phyloP scores from a whole-genome alignment of 2,797 vertebrate species.

The Petrocephalus schoutedeni region DNA sequence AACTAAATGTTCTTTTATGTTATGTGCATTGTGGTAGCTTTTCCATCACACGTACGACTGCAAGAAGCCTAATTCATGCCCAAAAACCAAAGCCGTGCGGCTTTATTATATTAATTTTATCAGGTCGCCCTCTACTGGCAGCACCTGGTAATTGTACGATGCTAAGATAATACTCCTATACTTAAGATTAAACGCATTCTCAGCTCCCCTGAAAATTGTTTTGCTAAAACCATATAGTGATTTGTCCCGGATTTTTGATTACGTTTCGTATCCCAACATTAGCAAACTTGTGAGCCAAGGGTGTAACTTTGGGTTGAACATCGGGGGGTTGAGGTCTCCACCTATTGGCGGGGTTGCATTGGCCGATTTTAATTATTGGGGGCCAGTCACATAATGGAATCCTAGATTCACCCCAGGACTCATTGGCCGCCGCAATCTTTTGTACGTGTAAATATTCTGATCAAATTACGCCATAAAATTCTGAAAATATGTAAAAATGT shows the following conservation, averaged over 20 bases:
- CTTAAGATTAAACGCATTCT: background rate
- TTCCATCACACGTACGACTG: background rate
- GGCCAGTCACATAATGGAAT: no score
- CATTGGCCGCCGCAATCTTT: no score
- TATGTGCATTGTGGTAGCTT: background rate
- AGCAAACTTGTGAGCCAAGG: background rate
- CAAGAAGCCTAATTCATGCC: background rate
- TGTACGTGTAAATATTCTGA: no score
- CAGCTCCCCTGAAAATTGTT: background rate
- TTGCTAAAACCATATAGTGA: background rate
- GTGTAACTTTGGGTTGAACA: no score
- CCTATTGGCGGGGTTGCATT: no score
- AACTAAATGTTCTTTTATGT: background rate
- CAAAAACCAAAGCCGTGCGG: background rate
- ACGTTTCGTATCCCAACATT: background rate
- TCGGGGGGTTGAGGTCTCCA: no score
- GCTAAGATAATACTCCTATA: background rate
- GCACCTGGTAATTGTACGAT: background rate
- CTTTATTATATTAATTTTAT: conserved; percentile 2
- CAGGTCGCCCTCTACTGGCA: conserved; percentile 12
- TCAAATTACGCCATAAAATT: no score
- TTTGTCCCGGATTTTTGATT: background rate
- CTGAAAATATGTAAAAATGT: no score
- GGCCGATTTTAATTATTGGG: no score
- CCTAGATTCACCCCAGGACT: no score